Conservation (phyloP, 2,888 invertebrate genomes). For the Caenorhabditis auriculariae region DNA sequence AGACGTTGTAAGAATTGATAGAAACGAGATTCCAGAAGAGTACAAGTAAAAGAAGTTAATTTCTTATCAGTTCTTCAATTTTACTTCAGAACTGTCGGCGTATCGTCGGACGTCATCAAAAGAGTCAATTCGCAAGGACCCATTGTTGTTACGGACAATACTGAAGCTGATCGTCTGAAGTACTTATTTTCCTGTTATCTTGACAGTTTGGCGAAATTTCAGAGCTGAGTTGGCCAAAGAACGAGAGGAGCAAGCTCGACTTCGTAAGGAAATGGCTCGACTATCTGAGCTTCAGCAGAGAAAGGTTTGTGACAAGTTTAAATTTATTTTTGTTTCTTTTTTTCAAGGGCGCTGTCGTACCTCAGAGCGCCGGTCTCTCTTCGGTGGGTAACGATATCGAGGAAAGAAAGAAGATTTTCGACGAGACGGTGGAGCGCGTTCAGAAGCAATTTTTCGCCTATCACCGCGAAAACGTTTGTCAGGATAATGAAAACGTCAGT, state of each 20-base stretch:
- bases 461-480: slow-evolving; percentile 58
- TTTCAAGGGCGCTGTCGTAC: background rate
- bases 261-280: slow-evolving; percentile 51
- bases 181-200: background rate
- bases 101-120: slow-evolving; percentile 53
- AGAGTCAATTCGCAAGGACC: slow-evolving; percentile 35
- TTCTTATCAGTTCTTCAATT: background rate
- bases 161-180: background rate
- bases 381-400: slow-evolving; percentile 43
- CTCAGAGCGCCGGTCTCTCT: background rate
- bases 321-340: background rate
- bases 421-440: slow-evolving; percentile 58
- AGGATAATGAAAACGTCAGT: slow-evolving; percentile 53
- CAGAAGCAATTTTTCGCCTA: slow-evolving; percentile 58
- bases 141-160: slow-evolving; percentile 1
- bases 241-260: slow-evolving; percentile 48
- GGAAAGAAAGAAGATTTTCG: slow-evolving; percentile 58
- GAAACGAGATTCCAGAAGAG: slow-evolving; percentile 57
- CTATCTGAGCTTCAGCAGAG: slow-evolving; percentile 51
- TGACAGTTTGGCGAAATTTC: slow-evolving; percentile 8
- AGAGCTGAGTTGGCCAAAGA: slow-evolving; percentile 52
- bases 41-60: slow-evolving; percentile 37
- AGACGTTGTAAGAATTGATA: slow-evolving; percentile 48
- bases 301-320: slow-evolving; percentile 13
- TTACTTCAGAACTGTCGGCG: slow-evolving; percentile 46